Conservation (phyloP, 2,797 vertebrate genomes). For the Myiotriccus ornatus region DNA sequence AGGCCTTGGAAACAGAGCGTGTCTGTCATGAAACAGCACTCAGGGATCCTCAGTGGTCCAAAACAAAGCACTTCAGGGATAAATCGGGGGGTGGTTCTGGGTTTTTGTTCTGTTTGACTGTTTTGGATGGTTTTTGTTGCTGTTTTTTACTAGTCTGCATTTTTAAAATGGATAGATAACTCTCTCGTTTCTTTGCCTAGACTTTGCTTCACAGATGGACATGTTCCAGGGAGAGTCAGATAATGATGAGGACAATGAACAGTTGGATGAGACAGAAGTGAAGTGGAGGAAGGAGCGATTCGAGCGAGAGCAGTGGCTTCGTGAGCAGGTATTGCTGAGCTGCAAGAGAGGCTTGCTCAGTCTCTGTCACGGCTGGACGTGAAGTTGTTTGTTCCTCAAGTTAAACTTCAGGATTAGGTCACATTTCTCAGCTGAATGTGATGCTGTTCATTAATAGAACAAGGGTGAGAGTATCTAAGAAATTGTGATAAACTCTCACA, state of each 20-base stretch:
- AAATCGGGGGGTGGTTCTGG: fast-evolving
- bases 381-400: background rate
- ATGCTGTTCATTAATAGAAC: background rate
- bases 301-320: slow-evolving; percentile 93
- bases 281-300: slow-evolving; percentile 90
- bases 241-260: slow-evolving; percentile 81
- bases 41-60: too few species aligned
- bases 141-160: background rate
- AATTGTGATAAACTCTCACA: background rate
- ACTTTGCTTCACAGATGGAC: slow-evolving; percentile 83
- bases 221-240: slow-evolving; percentile 78
- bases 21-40: background rate
- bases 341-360: background rate
- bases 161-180: background rate
- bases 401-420: background rate
- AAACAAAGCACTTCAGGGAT: background rate
- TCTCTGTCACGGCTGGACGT: background rate
- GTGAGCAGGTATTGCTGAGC: slow-evolving; percentile 83
- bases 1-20: background rate
- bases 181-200: slow-evolving; percentile 69
- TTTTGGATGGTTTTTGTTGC: too few species aligned
- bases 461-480: background rate
- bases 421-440: background rate
- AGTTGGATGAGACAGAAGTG: slow-evolving; percentile 83
- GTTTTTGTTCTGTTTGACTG: background rate